Evolutionary conservation across 2,113 vertebrate genomes (phyloP), one percentile per base, ranked within the genome.

Genomic region (Theristicus caerulescens): DNA sequence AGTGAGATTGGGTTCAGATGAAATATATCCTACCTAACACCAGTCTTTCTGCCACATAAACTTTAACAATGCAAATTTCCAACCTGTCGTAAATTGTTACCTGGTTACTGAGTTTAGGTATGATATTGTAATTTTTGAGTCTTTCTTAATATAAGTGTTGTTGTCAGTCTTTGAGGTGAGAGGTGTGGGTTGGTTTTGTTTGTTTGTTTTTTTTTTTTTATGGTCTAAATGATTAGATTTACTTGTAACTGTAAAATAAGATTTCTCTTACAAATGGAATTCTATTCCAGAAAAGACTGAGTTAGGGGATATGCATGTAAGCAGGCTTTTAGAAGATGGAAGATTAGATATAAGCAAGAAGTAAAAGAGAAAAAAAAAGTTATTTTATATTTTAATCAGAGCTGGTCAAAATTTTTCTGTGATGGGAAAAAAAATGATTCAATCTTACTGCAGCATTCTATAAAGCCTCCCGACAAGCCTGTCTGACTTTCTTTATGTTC

Each of bases 141-240:
- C 5, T 42, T 71, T 59, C 32, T 65, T 79, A 61, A 31, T 17
- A 9, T 24, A 44, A 27, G 7, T 21, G 7, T 54, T 5, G 3
- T 52, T 69, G 25, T 21, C 32, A 67, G 27, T 81, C 21, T 52
- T 46, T 46, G 18, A 88, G 10, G 38, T 0, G 8, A 64, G 57
- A 64, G 2, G 6, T 46, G 7, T 51, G 12, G 1, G 2, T 18
- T 74, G 16, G 3, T 2, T 2, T 38, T 38, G 38, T 38, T 38
- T 38, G 38, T 38, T 38, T 38, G 38, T n/a, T n/a, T n/a, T n/a
- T n/a, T n/a, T n/a, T 49, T 44, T 22, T 72, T 65, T 40, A 58
- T 13, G 31, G 40, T 3, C 12, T 44, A 61, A 44, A 59, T 31
- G 3, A 71, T 32, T 47, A 64, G 7, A 29, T 76, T 54, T 58